These are phyloP conservation scores for Dascillus cervinus DNA, from an alignment of 2,888 invertebrate genomes.

Conservation along the genomic window DNA sequence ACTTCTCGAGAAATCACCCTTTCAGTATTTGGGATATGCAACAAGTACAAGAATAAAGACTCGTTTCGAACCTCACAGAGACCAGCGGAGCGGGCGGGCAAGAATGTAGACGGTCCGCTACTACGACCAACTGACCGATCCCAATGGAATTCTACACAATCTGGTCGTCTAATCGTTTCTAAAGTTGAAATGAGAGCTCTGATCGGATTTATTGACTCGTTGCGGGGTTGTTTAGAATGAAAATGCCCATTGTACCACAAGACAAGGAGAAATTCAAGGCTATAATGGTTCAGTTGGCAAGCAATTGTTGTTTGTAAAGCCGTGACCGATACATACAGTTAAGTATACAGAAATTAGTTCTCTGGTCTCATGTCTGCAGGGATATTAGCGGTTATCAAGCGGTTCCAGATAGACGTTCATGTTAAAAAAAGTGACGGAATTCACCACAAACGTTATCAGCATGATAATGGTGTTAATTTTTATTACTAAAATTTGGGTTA, in stretches of 20 bases:
- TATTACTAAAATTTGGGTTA: no score
- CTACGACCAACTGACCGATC: conserved; percentile 12
- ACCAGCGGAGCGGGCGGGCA: conserved; percentile 10
- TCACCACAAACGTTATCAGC: no score
- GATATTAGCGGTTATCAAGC: no score
- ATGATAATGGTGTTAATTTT: no score
- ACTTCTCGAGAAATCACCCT: no score
- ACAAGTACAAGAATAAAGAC: conserved; percentile 4
- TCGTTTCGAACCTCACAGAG: conserved; percentile 4
- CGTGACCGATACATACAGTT: conserved; percentile 13
- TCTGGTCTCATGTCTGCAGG: no score
- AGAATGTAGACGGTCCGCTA: conserved; percentile 14
- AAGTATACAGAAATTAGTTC: conserved; percentile 3
- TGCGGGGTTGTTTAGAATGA: no score
- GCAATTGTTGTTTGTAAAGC: conserved; percentile 13
- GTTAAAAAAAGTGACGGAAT: no score
- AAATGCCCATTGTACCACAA: no score
- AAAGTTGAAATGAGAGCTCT: no score
- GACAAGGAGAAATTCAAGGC: conserved; percentile 15
- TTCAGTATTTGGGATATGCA: conserved; percentile 3
- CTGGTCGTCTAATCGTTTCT: conserved; percentile 4
- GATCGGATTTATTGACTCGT: no score
- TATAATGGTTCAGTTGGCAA: conserved; percentile 12
- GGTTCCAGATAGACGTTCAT: no score
- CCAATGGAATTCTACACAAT: conserved; percentile 7